Base-by-base conservation (phyloP, 2,797 vertebrate genomes). In the Neosilurus hyrtlii region DNA sequence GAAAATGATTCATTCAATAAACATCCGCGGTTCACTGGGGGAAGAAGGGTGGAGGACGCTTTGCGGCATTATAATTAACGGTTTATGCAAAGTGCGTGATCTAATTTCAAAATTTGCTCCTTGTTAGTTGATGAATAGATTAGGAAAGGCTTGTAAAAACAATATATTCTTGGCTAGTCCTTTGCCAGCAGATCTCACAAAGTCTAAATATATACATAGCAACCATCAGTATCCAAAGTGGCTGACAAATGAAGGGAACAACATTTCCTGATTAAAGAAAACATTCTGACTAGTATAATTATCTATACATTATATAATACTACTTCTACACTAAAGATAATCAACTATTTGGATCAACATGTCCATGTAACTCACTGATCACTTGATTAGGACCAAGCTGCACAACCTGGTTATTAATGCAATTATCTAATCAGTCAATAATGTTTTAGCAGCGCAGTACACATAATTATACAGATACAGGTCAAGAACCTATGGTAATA, bases 1-100 rank as follows among this genome's bases (percentile, higher is more conserved):
- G 52, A 71, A 82, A 86, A 63, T 79, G 78, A 85, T 43, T 81
- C 75, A 83, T 86, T 80, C 66, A 82, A 75, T 82, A 74, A 83
- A 82, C 78, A 85, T 79, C 57, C 49, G 15, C 20, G 63, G 67
- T 61, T 62, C 78, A 73, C 71, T 73, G 18, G 43, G 51, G 79
- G 8, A 30, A 57, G 49, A 37, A 57, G 74, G n/a, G 16, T 73
- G 63, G 71, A 62, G 62, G 77, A 73, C 15, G 65, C 15, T 54
- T 81, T 79, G 30, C 12, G 63, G 16, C 43, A 26, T 81, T 75
- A 66, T 85, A 82, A 85, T 85, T 85, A 76, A 70, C 52, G 15
- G 59, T 82, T 82, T 73, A 70, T 79, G 61, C 84, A 85, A 78
- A 85, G 63, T 73, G 24, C 65, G 66, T 79, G 75, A 82, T 82